Evolutionary conservation across 2,113 vertebrate genomes (phyloP), one percentile per base, ranked within the genome.

Genomic region (Spea bombifrons): DNA sequence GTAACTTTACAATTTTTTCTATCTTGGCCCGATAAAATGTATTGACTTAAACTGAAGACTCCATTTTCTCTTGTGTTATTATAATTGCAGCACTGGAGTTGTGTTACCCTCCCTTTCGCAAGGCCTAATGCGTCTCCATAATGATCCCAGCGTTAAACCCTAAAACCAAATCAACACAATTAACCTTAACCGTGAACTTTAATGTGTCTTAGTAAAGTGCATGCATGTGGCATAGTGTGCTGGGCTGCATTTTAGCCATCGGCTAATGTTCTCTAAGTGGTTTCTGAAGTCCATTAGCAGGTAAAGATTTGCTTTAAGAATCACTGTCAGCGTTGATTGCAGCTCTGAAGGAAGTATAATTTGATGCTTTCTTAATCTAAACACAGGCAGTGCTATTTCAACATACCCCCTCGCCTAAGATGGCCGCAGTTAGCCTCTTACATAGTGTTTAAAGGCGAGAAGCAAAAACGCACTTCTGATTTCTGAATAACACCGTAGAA

Each of bases 181-280:
- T 78, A 78, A 78, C 69, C 61, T 72, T 55, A 66, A 65, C 8
- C 10, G 47, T 57, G 69, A 72, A 72, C 69, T 46, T 72, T 57
- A 72, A 55, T 78, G 66, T 15, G 48, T 47, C 44, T 66, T 71
- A 8, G 49, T 17, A 72, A 43, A 50, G 70, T 8, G 15, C 8
- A 48, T 57, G 75, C 66, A 15, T 77, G 75, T 63, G 44, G 52
- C 4, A n/a, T 45, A 12, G 45, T 43, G 66, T 78, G 13, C 55
- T 64, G 48, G 7, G 59, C 76, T 53, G 76, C 46, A 16, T 30
- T 78, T 71, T 71, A 72, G 61, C 76, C 69, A 65, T 10, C 61
- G 49, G 47, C 68, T 78, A 78, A 78, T 72, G 69, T 66, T 72
- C 76, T 4, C 76, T 78, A 78, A 78, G 76, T 78, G 76, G 13